Evolutionary conservation across 1,140 invertebrate genomes (phyloP), one percentile per base, ranked within the genome.

Genomic region (Monomorium pharaonis): DNA sequence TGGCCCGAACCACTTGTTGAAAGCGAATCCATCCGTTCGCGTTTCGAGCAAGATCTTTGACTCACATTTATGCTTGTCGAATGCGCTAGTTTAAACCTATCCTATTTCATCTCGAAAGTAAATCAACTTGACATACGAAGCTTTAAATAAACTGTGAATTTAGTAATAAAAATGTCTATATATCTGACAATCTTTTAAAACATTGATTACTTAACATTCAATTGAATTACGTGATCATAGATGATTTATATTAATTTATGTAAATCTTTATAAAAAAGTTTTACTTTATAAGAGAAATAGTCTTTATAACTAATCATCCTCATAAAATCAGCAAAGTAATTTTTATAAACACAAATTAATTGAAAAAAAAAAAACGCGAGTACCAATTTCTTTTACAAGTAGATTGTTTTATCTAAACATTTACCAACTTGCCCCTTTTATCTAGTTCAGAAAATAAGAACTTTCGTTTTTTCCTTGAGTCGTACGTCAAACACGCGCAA

Each of bases 1-100:
- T 74, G 51, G 51, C 24, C 21, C 24, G 18, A 83, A 74, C 65
- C 78, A 81, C 78, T 83, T 83, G 65, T 74, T 83, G 67, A 72
- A 58, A 83, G 33, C 12, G 24, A 74, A 83, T 74, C 7, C 18
- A 56, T 3, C 24, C 9, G 7, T 7, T 44, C 12, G 21, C 24
- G 56, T 81, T 81, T 81, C 65, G 65, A 58, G 37, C 37, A 21
- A 81, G 65, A 81, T 44, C 49, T 70, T 72, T 67, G n/a, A 65
- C 7, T 44, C 27, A 33, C n/a, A n/a, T 54, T 21, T 6, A 6
- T 30, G 10, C 33, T 69, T 16, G 42, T 54, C 12, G 65, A 24
- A 33, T n/a, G 30, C 4, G 6, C 9, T 3, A 69, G 12, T 30
- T 42, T 18, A 2, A 14, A 6, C 16, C n/a, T 21, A 54, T 54